Evolutionary conservation across 2,797 vertebrate species (phyloP).

Genomic region (Apodemus agrarius): DNA sequence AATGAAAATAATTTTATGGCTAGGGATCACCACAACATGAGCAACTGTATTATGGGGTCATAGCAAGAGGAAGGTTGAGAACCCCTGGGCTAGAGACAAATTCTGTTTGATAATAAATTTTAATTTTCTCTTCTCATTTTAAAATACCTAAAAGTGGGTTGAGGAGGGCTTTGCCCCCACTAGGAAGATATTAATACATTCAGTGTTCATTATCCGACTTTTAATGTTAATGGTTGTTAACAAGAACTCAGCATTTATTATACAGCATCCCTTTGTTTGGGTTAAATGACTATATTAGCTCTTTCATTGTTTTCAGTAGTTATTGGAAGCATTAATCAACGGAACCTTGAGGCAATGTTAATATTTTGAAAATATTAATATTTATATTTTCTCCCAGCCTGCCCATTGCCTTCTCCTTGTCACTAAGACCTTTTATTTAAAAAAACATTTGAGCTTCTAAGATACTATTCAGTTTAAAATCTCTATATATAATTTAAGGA

Average conservation of each 20-base stretch:
- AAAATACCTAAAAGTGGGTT: not conserved
- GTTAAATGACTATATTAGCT: slow-evolving; percentile 1
- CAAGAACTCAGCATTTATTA: slow-evolving; percentile 33
- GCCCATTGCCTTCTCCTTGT: not conserved
- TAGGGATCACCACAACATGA: not conserved
- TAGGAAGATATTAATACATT: slow-evolving; percentile 30
- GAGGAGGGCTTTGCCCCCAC: not conserved
- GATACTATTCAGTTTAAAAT: not conserved
- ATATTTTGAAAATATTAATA: slow-evolving; percentile 70
- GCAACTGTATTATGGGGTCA: not conserved
- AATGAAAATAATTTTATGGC: not conserved
- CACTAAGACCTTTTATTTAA: slow-evolving; percentile 9
- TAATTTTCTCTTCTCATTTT: not conserved
- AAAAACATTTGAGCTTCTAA: not conserved
- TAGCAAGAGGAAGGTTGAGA: not conserved
- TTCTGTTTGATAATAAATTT: not conserved
- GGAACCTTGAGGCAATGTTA: not conserved
- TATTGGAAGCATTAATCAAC: slow-evolving; percentile 56
- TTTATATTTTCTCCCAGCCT: slow-evolving; percentile 48
- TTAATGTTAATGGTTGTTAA: slow-evolving; percentile 36
- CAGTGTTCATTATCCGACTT: not conserved
- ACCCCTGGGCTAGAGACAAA: not conserved
- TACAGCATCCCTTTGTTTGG: slow-evolving; percentile 50
- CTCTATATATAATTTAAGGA: not conserved
- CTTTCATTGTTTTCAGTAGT: not conserved